Evolutionary conservation across 2,888 invertebrate species (phyloP).

Genomic region (Shargacucullia verbasci): DNA sequence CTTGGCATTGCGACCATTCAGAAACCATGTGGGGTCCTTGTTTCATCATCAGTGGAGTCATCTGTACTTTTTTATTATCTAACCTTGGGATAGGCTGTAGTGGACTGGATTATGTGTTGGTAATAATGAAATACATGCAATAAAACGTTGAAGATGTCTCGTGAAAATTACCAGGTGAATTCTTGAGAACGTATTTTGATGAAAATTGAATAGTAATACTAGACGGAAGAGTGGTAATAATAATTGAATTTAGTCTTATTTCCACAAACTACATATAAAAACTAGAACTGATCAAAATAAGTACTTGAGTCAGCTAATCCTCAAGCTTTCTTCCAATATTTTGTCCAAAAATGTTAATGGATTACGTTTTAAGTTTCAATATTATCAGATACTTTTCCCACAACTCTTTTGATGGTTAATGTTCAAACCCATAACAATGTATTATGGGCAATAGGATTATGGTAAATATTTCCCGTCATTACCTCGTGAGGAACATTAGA

Average conservation of each 20-base stretch:
- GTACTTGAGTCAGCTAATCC: too few relatives aligned
- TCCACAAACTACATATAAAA: too few relatives aligned
- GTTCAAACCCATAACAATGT: conserved; percentile 15
- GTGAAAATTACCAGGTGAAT: too few relatives aligned
- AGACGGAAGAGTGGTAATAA: too few relatives aligned
- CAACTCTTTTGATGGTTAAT: conserved; percentile 7
- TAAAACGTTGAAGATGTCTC: too few relatives aligned
- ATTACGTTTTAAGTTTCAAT: background rate
- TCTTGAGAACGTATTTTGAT: too few relatives aligned
- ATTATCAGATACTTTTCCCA: conserved; percentile 17
- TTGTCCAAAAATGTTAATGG: too few relatives aligned
- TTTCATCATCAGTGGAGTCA: conserved; percentile 48
- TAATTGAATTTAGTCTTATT: too few relatives aligned
- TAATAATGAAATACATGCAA: background rate
- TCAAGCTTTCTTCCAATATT: too few relatives aligned
- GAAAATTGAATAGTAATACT: too few relatives aligned
- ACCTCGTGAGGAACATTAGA: conserved; percentile 25
- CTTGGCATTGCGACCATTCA: conserved; percentile 33
- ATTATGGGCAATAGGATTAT: conserved; percentile 23
- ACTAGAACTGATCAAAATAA: too few relatives aligned
- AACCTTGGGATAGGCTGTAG: conserved; percentile 10
- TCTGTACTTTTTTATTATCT: conserved; percentile 16
- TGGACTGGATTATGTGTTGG: conserved; percentile 9
- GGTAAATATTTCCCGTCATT: conserved; percentile 22
- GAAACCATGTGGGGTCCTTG: conserved; percentile 38